These are phyloP conservation scores for Pyrochroa serraticornis DNA, from an alignment of 2,888 invertebrate genomes.

Conservation along the genomic window DNA sequence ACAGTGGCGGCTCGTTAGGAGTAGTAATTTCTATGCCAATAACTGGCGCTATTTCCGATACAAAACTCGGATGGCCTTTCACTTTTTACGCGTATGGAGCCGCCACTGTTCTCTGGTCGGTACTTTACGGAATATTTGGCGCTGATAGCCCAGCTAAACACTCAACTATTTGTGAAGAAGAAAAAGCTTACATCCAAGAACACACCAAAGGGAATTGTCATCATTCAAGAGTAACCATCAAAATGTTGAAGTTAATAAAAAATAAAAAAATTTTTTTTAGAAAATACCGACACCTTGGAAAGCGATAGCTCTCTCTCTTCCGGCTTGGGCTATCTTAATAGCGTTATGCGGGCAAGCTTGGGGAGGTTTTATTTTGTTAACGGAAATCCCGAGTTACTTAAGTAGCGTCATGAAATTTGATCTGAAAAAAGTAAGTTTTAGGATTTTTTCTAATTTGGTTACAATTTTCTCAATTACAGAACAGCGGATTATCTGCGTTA, in stretches of 20 bases:
- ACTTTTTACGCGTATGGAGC: constrained; percentile 75
- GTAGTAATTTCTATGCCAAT: constrained; percentile 4
- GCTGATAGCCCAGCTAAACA: constrained; percentile 67
- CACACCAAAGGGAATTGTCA: constrained; percentile 56
- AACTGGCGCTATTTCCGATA: constrained; percentile 61
- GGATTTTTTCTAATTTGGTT: too few species aligned
- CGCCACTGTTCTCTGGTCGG: constrained; percentile 64
- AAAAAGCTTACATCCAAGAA: constrained; percentile 64
- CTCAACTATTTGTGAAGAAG: constrained; percentile 65
- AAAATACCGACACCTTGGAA: constrained; percentile 72
- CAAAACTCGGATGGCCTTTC: constrained; percentile 73
- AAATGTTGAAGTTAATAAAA: background rate
- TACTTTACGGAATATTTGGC: constrained; percentile 65
- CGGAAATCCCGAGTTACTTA: constrained; percentile 83
- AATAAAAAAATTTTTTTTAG: constrained; percentile 16
- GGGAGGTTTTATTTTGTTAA: constrained; percentile 85
- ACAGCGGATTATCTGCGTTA: constrained; percentile 71
- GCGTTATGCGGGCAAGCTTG: constrained; percentile 78
- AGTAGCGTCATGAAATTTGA: constrained; percentile 72
- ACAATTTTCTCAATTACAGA: constrained; percentile 57
- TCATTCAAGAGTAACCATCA: constrained; percentile 43
- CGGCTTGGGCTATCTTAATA: constrained; percentile 75
- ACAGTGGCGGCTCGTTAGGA: constrained; percentile 57
- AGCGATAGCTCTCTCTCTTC: constrained; percentile 73
- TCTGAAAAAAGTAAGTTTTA: constrained; percentile 58